Evolutionary conservation across 2,113 vertebrate species (phyloP).

Genomic region (Sturnus vulgaris): DNA sequence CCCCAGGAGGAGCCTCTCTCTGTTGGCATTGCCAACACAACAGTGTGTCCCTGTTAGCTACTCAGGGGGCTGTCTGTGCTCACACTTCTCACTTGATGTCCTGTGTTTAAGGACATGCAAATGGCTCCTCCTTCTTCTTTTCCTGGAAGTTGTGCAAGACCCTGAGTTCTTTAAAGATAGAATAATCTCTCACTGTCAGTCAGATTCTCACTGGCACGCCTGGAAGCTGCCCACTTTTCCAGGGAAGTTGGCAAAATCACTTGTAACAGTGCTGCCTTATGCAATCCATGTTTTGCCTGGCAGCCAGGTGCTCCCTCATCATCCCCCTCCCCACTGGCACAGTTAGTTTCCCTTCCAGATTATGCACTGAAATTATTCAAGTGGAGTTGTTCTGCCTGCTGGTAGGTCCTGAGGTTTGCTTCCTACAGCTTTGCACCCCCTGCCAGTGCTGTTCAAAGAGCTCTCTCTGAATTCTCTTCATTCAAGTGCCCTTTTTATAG

Average conservation of each 20-base stretch:
- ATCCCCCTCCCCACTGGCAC: not conserved
- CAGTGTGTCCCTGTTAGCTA: not conserved
- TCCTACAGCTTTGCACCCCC: not conserved
- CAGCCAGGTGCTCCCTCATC: not conserved
- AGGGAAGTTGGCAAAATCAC: not conserved
- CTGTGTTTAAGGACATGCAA: not conserved
- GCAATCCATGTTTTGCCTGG: not conserved
- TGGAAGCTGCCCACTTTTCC: not conserved
- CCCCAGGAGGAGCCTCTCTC: not conserved
- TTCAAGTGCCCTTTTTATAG: not conserved
- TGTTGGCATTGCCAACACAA: not conserved
- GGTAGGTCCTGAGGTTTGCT: not conserved
- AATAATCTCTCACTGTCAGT: not conserved
- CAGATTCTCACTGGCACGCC: not conserved
- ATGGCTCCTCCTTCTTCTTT: not conserved
- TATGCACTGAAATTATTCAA: not conserved
- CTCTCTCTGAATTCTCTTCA: not conserved
- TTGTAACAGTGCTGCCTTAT: not conserved
- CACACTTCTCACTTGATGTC: not conserved
- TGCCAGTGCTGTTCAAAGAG: not conserved
- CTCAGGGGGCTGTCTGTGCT: accelerated
- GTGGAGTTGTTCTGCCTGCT: not conserved
- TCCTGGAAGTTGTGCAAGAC: not conserved
- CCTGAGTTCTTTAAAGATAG: not conserved
- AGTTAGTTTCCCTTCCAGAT: not conserved